These are phyloP conservation scores for Falco peregrinus DNA, from an alignment of 2,797 vertebrate genomes.

Conservation along the genomic window DNA sequence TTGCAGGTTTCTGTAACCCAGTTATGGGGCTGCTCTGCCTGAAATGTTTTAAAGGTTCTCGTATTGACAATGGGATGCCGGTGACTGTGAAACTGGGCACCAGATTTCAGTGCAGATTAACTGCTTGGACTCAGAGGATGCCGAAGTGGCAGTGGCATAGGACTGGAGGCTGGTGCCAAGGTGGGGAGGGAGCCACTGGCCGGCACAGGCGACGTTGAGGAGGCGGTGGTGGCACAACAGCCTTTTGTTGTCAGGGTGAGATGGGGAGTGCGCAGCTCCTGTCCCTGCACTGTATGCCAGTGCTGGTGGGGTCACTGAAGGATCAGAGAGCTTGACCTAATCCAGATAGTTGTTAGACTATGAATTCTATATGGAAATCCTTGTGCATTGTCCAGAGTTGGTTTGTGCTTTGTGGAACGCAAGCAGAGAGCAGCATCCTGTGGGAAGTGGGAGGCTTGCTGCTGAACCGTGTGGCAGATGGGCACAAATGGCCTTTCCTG, in stretches of 20 bases:
- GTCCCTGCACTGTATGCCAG: fast-evolving
- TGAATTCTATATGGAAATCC: background rate
- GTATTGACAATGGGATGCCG: fast-evolving
- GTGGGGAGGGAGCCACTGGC: background rate
- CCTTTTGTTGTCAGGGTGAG: background rate
- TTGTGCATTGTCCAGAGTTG: fast-evolving
- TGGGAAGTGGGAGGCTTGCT: background rate
- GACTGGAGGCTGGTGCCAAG: background rate
- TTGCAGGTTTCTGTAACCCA: background rate
- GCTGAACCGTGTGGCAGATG: fast-evolving
- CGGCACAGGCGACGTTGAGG: fast-evolving
- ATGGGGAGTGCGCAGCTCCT: background rate
- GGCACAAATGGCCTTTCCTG: background rate
- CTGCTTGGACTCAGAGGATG: background rate
- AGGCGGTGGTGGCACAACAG: background rate
- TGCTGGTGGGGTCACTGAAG: fast-evolving
- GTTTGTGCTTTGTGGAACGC: fast-evolving
- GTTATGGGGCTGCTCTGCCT: fast-evolving
- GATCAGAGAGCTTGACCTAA: background rate
- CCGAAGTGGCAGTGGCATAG: fast-evolving
- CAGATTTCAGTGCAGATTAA: background rate
- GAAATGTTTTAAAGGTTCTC: fast-evolving
- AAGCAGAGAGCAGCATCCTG: background rate
- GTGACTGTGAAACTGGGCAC: background rate
- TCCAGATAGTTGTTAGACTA: fast-evolving